A percentile compares a stretch with the other conserved stretches of the same genome.
Evolutionary conservation across 2,888 invertebrate genomes (phyloP).

Genomic region (Crepidodera aurea): DNA sequence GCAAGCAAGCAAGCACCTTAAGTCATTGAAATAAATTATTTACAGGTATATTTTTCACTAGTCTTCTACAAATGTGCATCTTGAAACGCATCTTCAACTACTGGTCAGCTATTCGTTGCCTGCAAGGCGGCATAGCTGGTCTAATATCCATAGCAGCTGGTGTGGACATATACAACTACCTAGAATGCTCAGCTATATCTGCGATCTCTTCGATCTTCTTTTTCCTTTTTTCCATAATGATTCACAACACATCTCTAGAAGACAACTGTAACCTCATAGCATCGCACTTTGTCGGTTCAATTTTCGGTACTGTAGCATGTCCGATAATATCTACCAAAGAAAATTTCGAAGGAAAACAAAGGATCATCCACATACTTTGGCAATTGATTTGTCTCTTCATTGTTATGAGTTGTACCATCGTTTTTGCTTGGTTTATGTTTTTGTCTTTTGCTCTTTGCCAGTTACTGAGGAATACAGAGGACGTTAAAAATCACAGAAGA

Average conservation of each 20-base stretch:
- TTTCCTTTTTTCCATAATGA: slow-evolving; percentile 48
- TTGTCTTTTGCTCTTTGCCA: slow-evolving; percentile 28
- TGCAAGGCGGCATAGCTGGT: slow-evolving; percentile 57
- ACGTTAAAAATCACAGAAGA: slow-evolving; percentile 42
- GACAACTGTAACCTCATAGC: slow-evolving; percentile 57
- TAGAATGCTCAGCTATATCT: slow-evolving; percentile 44
- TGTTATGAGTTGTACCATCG: slow-evolving; percentile 29
- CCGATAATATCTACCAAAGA: slow-evolving; percentile 46
- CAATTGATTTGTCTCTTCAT: slow-evolving; percentile 41
- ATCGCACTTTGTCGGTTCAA: slow-evolving; percentile 52
- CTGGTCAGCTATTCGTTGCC: slow-evolving; percentile 56
- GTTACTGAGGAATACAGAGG: slow-evolving; percentile 39
- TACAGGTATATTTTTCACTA: slow-evolving; percentile 43
- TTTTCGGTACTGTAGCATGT: slow-evolving; percentile 52
- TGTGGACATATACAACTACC: slow-evolving; percentile 52
- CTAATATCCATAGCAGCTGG: slow-evolving; percentile 54
- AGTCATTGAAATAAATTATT: no score
- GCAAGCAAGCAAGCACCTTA: background rate
- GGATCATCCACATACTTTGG: slow-evolving; percentile 39
- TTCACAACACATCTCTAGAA: slow-evolving; percentile 55
- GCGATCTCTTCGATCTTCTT: slow-evolving; percentile 46
- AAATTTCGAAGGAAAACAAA: slow-evolving; percentile 28
- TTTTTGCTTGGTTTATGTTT: slow-evolving; percentile 38
- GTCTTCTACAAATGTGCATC: slow-evolving; percentile 45
- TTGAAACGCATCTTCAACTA: slow-evolving; percentile 52